Evolutionary conservation across 2,888 invertebrate genomes (phyloP).

Genomic region (Eristalinus sepulchralis): DNA sequence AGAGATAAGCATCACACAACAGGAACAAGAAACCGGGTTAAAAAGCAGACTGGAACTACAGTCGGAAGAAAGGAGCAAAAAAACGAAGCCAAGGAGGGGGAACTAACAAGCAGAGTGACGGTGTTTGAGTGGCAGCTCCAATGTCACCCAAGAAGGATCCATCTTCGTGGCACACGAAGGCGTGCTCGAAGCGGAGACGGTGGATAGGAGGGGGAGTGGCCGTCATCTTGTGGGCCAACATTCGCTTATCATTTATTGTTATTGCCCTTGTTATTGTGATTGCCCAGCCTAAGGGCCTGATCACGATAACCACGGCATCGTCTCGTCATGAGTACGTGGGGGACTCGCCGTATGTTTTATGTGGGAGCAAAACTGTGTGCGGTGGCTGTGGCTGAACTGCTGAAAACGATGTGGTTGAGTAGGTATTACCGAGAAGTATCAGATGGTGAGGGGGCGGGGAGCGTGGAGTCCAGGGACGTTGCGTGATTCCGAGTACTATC

Average conservation of each 20-base stretch:
- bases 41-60: not conserved
- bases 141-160: not conserved
- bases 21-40: slow-evolving; percentile 5
- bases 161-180: not conserved
- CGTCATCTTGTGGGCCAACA: not conserved
- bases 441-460: too few species aligned
- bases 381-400: not conserved
- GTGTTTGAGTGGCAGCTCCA: slow-evolving; percentile 2
- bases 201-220: not conserved
- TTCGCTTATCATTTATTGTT: slow-evolving; percentile 37
- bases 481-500: not conserved
- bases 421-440: not conserved
- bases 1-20: slow-evolving; percentile 21
- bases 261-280: slow-evolving; percentile 39
- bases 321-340: not conserved
- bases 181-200: not conserved
- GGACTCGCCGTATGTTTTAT: slow-evolving; percentile 11
- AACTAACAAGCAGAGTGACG: not conserved
- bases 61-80: not conserved
- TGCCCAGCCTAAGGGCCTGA: slow-evolving; percentile 28
- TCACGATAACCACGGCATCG: slow-evolving; percentile 9
- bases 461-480: not conserved
- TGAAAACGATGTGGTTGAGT: not conserved
- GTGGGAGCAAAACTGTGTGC: not conserved
- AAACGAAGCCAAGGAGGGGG: not conserved